Percentiles rank a stretch among this genome's conserved stretches.
These are phyloP conservation scores for Pyxicephalus adspersus DNA, from an alignment of 2,113 vertebrate species.

Conservation along the genomic window DNA sequence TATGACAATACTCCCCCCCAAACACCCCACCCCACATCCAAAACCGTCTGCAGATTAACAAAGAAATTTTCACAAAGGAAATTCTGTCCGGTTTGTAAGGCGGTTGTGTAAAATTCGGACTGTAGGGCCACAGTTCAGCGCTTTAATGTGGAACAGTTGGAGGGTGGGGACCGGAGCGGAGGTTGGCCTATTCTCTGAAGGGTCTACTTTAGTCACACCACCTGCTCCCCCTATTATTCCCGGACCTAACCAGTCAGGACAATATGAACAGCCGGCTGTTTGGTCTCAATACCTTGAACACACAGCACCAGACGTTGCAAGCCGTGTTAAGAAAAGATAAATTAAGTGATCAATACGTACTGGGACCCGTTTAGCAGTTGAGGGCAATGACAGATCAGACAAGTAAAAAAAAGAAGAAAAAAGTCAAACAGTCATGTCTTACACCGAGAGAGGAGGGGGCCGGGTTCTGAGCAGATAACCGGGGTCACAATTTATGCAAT, in stretches of 20 bases:
- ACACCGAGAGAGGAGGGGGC: not conserved
- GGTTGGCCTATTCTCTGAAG: conserved; percentile 84
- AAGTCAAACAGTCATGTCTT: conserved; percentile 67
- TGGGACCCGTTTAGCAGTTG: conserved; percentile 74
- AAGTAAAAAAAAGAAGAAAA: conserved; percentile 64
- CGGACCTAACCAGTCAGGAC: conserved; percentile 80
- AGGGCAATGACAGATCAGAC: conserved; percentile 73
- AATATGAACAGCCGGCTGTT: conserved; percentile 85
- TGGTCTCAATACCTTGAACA: conserved; percentile 73
- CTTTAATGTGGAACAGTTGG: conserved; percentile 97
- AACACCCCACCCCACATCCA: conserved; percentile 52
- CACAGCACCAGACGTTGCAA: conserved; percentile 83
- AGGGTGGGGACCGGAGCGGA: conserved; percentile 87
- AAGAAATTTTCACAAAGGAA: conserved; percentile 77
- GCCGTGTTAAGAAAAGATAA: conserved; percentile 80
- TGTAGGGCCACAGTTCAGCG: conserved; percentile 85
- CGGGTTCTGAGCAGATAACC: no score
- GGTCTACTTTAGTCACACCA: conserved; percentile 96
- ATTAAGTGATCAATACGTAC: conserved; percentile 91
- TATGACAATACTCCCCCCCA: conserved; percentile 70
- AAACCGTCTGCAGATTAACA: conserved; percentile 65
- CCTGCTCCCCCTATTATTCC: conserved; percentile 95
- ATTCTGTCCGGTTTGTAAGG: conserved; percentile 92
- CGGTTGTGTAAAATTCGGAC: conserved; percentile 96
- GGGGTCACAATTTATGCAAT: no score